Evolutionary conservation across 2,113 vertebrate species (phyloP).

Genomic region (Campylomormyrus tamandua): DNA sequence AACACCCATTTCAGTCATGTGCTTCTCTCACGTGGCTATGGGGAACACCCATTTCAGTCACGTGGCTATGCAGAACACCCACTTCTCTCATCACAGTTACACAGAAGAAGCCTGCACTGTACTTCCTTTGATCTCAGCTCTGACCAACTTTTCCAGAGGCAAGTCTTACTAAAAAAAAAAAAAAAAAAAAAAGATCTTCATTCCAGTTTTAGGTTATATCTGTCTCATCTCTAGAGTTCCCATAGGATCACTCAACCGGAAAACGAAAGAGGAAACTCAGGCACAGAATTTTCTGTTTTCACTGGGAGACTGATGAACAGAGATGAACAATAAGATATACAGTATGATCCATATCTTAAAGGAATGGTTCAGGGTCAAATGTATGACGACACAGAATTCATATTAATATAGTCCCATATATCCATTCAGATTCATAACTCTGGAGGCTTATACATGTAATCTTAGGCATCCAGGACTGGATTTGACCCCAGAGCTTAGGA

Average conservation of each 20-base stretch:
- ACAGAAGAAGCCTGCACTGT: not conserved
- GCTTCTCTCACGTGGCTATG: too few species aligned
- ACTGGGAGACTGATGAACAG: not conserved
- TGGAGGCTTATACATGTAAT: not conserved
- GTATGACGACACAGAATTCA: not conserved
- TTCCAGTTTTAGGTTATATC: not conserved
- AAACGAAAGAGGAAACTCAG: not conserved
- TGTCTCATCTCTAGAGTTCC: not conserved
- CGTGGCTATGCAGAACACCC: not conserved
- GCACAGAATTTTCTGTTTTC: not conserved
- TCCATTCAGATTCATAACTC: not conserved
- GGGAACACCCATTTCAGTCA: not conserved
- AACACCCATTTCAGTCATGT: not conserved
- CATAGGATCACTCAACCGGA: not conserved
- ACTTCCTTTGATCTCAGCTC: not conserved
- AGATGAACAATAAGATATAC: not conserved
- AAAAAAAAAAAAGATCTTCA: not conserved
- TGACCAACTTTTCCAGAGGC: not conserved
- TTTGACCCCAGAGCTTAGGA: not conserved
- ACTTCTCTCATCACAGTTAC: not conserved
- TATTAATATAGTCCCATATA: not conserved
- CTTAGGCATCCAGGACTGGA: not conserved
- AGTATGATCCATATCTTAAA: not conserved
- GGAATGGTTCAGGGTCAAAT: not conserved
- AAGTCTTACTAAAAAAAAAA: not conserved